A percentile compares a stretch with the other conserved stretches of the same genome.
Conservation (phyloP, 37 sponge, comb jelly and placozoan species). For the Eunapius fragilis region DNA sequence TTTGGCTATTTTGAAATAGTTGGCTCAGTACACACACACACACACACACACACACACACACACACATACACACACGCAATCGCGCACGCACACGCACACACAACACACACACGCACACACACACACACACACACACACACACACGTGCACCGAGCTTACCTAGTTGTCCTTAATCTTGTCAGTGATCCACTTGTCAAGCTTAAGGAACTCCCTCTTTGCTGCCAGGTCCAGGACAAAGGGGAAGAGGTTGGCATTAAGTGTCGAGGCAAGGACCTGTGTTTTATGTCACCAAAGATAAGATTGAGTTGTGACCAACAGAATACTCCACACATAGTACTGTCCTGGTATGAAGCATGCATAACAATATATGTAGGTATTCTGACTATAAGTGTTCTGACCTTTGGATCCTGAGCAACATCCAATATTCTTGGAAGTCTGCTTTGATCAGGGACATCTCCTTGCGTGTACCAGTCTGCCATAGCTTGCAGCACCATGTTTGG, state of each 20-base stretch:
- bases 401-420: conserved; percentile 94
- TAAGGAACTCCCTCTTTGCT: conserved; percentile 88
- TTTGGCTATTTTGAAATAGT: no score
- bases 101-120: no score
- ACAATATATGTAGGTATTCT: no score
- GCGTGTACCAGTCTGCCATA: conserved; percentile 94
- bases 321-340: not conserved
- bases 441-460: conserved; percentile 74
- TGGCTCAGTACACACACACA: conserved; percentile 67
- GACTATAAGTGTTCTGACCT: conserved; percentile 63
- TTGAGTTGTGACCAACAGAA: not conserved
- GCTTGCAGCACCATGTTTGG: conserved; percentile 74
- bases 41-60: no score
- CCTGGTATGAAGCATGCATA: no score
- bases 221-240: conserved; percentile 97
- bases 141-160: no score
- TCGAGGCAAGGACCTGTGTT: conserved; percentile 11
- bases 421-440: conserved; percentile 83
- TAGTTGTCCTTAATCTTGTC: conserved; percentile 89
- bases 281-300: not conserved
- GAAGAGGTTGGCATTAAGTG: conserved; percentile 83
- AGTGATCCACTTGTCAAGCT: conserved; percentile 95
- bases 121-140: no score
- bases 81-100: no score
- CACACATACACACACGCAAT: no score